Percentiles rank a stretch among this genome's conserved stretches.
Conservation (phyloP, 2,113 vertebrate species). For the Alexandromys fortis region DNA sequence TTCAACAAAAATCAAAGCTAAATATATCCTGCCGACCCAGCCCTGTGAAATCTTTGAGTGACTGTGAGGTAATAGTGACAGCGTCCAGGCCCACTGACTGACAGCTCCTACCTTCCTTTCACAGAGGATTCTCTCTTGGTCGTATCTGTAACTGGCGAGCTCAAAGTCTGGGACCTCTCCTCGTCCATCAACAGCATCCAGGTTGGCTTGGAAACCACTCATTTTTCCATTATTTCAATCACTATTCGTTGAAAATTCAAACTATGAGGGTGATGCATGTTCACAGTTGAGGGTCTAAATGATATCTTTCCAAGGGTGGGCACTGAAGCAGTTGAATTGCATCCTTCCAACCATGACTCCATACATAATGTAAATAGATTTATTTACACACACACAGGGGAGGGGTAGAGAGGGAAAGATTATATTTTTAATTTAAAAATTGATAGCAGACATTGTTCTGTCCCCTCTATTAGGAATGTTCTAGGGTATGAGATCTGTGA, state of each 20-base stretch:
- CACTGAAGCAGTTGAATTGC: neutral
- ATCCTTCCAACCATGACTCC: neutral
- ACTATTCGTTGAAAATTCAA: neutral
- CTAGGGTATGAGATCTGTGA: neutral
- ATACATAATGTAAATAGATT: neutral
- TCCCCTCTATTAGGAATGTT: neutral
- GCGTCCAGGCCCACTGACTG: too few relatives aligned
- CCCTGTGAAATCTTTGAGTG: neutral
- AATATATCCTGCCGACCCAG: neutral
- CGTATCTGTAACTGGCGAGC: constrained; percentile 85
- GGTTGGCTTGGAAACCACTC: constrained; percentile 80
- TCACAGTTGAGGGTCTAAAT: neutral
- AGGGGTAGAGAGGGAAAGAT: neutral
- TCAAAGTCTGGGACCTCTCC: constrained; percentile 88
- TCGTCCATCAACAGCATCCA: constrained; percentile 87
- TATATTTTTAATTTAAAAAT: neutral
- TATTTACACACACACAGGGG: neutral
- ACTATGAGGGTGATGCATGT: neutral
- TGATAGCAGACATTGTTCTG: neutral
- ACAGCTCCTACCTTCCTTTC: constrained; percentile 31
- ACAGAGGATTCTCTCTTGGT: constrained; percentile 88
- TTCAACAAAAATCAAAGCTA: neutral
- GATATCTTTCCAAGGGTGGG: neutral
- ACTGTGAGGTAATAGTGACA: neutral
- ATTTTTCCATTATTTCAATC: neutral